phyloP scores from a whole-genome alignment of 2,113 vertebrate species.

The Macrotus californicus region DNA sequence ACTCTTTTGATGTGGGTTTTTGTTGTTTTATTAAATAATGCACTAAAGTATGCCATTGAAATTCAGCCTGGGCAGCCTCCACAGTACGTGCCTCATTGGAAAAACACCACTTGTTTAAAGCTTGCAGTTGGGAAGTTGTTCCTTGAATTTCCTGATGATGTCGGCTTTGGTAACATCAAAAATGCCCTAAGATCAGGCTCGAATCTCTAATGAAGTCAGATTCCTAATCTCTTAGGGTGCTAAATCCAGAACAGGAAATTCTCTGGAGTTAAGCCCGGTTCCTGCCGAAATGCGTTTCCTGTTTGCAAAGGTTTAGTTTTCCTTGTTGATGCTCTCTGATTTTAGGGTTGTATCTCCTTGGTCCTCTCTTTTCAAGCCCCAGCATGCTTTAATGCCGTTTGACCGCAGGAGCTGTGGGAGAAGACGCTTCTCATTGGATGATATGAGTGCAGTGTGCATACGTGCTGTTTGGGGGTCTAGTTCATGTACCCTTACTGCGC shows the following conservation, averaged over 20 bases:
- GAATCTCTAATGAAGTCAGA: neutral
- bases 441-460: neutral
- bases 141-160: neutral
- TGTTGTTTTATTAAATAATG: slow-evolving; percentile 56
- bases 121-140: neutral
- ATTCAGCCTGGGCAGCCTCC: neutral
- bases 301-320: neutral
- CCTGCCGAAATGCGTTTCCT: neutral
- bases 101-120: neutral
- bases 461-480: neutral
- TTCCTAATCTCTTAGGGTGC: neutral
- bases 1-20: slow-evolving; percentile 46
- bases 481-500: neutral
- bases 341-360: neutral
- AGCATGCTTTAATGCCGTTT: neutral
- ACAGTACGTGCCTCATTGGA: accelerated
- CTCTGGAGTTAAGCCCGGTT: neutral
- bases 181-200: neutral
- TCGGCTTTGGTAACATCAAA: neutral
- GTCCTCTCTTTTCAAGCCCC: neutral
- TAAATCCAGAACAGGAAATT: neutral
- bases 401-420: neutral
- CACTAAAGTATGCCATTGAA: neutral
- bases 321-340: neutral
- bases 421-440: neutral